These are phyloP conservation scores for Hydropsyche tenuis DNA, from an alignment of 1,140 invertebrate species.

Conservation along the genomic window DNA sequence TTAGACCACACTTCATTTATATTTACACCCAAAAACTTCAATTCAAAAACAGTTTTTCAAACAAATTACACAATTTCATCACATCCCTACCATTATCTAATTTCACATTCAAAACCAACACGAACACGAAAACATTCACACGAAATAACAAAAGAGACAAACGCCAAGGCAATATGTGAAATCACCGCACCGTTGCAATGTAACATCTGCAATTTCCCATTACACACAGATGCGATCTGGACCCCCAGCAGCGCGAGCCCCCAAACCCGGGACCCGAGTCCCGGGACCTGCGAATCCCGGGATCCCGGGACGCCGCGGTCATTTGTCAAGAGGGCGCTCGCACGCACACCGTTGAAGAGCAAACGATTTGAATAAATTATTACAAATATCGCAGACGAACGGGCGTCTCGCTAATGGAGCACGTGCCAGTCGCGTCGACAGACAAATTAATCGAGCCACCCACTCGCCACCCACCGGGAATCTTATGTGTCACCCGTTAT, in stretches of 20 bases:
- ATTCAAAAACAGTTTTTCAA: too few relatives aligned
- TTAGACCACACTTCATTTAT: too few relatives aligned
- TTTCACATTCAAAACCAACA: too few relatives aligned
- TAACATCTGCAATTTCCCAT: slow-evolving; percentile 9
- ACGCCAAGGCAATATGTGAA: background rate
- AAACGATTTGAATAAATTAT: slow-evolving; percentile 31
- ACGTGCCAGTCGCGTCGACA: background rate
- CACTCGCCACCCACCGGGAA: background rate
- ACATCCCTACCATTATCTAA: too few relatives aligned
- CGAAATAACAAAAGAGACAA: too few relatives aligned
- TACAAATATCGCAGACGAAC: slow-evolving; percentile 21
- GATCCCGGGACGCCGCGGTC: slow-evolving; percentile 15
- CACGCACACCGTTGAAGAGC: background rate
- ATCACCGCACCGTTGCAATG: background rate
- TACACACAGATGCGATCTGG: too few relatives aligned
- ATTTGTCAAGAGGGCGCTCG: slow-evolving; percentile 16
- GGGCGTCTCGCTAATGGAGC: background rate
- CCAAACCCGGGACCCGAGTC: background rate
- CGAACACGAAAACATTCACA: too few relatives aligned
- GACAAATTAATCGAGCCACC: slow-evolving; percentile 11
- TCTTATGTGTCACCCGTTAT: too few relatives aligned
- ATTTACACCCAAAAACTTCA: too few relatives aligned
- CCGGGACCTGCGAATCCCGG: background rate
- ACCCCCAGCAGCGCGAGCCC: background rate
- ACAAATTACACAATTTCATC: too few relatives aligned